Evolutionary conservation across 1,140 invertebrate species (phyloP).

Genomic region (Carposina sasakii): DNA sequence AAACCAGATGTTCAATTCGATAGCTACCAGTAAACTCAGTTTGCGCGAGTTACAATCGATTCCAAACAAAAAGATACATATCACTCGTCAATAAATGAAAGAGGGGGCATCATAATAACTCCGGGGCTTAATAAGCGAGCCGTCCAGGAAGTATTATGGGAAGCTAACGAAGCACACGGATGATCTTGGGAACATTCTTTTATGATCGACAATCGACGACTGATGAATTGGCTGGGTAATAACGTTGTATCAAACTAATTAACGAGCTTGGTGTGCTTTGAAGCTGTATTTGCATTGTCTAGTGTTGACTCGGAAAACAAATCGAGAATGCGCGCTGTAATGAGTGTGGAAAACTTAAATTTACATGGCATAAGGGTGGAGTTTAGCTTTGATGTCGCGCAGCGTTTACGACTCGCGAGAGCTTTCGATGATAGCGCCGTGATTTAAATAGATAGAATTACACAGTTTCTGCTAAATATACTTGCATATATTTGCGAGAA

Average conservation of each 20-base stretch:
- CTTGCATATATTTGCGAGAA: no score
- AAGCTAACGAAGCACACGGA: constrained; percentile 20
- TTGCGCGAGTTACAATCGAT: constrained; percentile 9
- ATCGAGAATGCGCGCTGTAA: no score
- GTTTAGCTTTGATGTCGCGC: no score
- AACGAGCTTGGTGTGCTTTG: constrained; percentile 20
- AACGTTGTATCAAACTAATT: constrained; percentile 26
- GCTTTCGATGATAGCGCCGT: no score
- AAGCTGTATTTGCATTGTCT: constrained; percentile 29
- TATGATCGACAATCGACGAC: constrained; percentile 29
- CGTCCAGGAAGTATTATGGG: constrained; percentile 27
- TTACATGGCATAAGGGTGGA: no score
- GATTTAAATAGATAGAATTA: no score
- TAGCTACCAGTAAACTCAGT: no score
- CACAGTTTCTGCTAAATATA: no score
- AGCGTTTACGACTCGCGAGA: no score
- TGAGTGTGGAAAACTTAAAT: no score
- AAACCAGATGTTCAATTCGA: no score
- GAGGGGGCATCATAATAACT: constrained; percentile 22
- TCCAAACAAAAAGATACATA: constrained; percentile 27
- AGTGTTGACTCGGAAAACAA: no score
- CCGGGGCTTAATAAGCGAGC: constrained; percentile 27
- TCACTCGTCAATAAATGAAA: constrained; percentile 23
- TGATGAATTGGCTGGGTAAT: constrained; percentile 29
- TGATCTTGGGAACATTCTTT: constrained; percentile 34